Conservation (phyloP, 2,113 vertebrate genomes). For the Atractosteus spatula region DNA sequence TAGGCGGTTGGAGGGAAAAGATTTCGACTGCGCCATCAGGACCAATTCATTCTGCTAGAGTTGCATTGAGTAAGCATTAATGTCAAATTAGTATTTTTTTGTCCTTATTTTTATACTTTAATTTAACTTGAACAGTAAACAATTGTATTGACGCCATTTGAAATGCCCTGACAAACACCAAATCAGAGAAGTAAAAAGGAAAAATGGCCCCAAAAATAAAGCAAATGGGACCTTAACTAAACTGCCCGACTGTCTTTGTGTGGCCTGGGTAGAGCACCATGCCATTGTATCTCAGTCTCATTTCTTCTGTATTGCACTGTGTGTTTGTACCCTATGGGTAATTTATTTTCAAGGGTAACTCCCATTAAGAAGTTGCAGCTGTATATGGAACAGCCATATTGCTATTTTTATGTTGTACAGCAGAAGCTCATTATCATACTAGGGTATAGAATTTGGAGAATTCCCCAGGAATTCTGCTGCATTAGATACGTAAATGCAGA, state of each 20-base stretch:
- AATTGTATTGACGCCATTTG: not conserved
- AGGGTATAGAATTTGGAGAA: no score
- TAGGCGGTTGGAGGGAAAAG: constrained; percentile 9
- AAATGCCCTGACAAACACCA: no score
- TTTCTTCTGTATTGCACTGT: not conserved
- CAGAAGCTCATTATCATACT: no score
- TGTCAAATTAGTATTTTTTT: not conserved
- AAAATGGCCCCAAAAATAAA: not conserved
- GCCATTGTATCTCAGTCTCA: not conserved
- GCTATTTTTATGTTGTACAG: not conserved
- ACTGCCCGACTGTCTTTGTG: constrained; percentile 2
- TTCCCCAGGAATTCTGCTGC: no score
- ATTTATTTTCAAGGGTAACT: not conserved
- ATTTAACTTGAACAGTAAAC: no score
- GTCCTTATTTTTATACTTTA: not conserved
- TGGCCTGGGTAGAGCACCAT: constrained; percentile 2
- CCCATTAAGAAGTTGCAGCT: not conserved
- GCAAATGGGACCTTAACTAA: not conserved
- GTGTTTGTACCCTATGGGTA: constrained; percentile 12
- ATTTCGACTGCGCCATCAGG: constrained; percentile 6
- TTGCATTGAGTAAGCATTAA: not conserved
- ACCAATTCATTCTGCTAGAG: constrained; percentile 17
- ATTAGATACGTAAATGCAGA: not conserved
- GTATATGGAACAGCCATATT: not conserved
- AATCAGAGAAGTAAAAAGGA: no score